Conservation (phyloP, 1,140 invertebrate genomes). For the Euwallacea similis region DNA sequence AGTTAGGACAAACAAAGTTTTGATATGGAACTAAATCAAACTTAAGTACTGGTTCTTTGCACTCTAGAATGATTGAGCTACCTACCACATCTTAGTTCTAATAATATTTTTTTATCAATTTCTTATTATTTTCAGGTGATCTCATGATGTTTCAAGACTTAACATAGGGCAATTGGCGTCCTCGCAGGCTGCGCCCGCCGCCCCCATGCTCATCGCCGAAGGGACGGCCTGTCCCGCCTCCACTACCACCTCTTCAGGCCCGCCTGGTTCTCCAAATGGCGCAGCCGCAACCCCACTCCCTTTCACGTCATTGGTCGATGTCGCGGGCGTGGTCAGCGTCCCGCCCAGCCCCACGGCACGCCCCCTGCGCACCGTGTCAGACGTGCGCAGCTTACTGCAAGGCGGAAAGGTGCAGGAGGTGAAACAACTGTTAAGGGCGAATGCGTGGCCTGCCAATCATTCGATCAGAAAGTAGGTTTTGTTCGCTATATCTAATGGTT, state of each 20-base stretch:
- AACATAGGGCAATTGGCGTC: conserved; percentile 47
- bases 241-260: conserved; percentile 24
- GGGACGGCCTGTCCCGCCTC: conserved; percentile 38
- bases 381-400: conserved; percentile 71
- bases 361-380: conserved; percentile 72
- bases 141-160: conserved; percentile 52
- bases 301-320: conserved; percentile 46
- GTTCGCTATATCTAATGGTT: neutral
- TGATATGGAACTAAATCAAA: too few relatives aligned
- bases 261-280: conserved; percentile 42
- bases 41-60: too few relatives aligned
- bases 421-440: conserved; percentile 76
- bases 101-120: too few relatives aligned
- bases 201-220: conserved; percentile 39
- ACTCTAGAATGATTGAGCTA: too few relatives aligned
- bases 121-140: conserved; percentile 30
- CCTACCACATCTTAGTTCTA: too few relatives aligned
- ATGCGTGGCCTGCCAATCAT: conserved; percentile 79
- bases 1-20: too few relatives aligned
- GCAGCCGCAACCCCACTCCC: conserved; percentile 45
- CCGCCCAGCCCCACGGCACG: conserved; percentile 60
- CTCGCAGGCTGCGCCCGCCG: conserved; percentile 42
- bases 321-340: conserved; percentile 45
- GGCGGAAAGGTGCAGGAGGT: conserved; percentile 73
- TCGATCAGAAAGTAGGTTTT: conserved; percentile 64